Evolutionary conservation across 1,140 invertebrate genomes (phyloP).

Genomic region (Drosophila murphyi): DNA sequence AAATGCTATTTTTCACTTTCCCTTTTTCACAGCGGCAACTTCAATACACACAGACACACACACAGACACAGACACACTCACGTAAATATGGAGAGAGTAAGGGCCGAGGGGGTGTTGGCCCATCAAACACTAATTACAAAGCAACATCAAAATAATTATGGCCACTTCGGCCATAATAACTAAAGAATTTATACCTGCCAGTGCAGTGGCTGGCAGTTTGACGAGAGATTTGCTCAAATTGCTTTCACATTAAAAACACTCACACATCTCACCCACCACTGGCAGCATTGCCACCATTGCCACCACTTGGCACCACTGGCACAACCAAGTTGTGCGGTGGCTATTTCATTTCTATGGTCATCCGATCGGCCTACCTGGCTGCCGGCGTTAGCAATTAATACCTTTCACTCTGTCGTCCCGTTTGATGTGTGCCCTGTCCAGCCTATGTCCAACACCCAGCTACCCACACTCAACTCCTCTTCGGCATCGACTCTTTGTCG

Average conservation of each 20-base stretch:
- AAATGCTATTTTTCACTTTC: constrained; percentile 81
- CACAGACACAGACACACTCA: neutral
- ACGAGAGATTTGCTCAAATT: constrained; percentile 76
- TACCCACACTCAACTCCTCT: constrained; percentile 19
- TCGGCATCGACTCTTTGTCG: constrained; percentile 6
- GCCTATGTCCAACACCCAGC: constrained; percentile 22
- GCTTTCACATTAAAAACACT: constrained; percentile 83
- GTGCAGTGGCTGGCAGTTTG: constrained; percentile 50
- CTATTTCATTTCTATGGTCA: constrained; percentile 19
- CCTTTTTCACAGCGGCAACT: constrained; percentile 59
- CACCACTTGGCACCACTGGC: constrained; percentile 3
- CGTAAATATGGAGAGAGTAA: neutral
- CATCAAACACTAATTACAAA: constrained; percentile 80
- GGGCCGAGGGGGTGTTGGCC: constrained; percentile 36
- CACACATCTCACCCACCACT: constrained; percentile 22
- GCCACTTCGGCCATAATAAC: constrained; percentile 75
- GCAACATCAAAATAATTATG: constrained; percentile 83
- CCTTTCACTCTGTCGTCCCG: constrained; percentile 68
- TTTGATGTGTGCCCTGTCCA: constrained; percentile 78
- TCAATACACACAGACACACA: constrained; percentile 21
- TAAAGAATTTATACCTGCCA: constrained; percentile 66
- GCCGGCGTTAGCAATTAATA: constrained; percentile 71
- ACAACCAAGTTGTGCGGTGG: constrained; percentile 17
- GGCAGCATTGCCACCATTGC: neutral
- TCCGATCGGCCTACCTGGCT: constrained; percentile 60